Evolutionary conservation across 2,797 vertebrate species (phyloP).

Genomic region (Linurgus olivaceus): DNA sequence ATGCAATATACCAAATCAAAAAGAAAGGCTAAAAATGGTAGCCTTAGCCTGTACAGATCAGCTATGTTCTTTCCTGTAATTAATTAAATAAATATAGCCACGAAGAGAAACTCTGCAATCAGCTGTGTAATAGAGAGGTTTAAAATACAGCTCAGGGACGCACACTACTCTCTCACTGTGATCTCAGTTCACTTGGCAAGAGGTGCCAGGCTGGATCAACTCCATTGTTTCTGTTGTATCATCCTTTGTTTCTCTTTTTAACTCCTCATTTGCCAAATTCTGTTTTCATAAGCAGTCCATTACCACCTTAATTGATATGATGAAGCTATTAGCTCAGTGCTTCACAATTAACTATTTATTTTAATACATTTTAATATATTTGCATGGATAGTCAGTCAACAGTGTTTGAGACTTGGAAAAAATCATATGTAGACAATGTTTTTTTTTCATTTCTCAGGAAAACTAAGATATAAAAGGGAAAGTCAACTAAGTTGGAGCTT

Average conservation of each 20-base stretch:
- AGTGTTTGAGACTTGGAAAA: not conserved
- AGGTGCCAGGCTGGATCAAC: conserved; percentile 44
- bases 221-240: conserved; percentile 35
- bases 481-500: not conserved
- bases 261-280: conserved; percentile 16
- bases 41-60: not conserved
- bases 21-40: not conserved
- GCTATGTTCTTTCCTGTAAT: not conserved
- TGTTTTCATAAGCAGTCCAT: not conserved
- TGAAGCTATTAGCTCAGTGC: not conserved
- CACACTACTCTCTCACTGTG: not conserved
- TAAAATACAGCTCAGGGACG: not conserved
- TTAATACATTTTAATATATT: not conserved
- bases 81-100: not conserved
- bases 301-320: not conserved
- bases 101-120: not conserved
- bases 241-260: conserved; percentile 47
- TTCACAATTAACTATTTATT: not conserved
- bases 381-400: not conserved
- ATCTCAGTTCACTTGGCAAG: conserved; percentile 47
- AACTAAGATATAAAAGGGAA: not conserved
- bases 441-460: not conserved
- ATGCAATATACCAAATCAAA: not conserved
- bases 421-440: not conserved
- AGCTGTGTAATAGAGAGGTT: not conserved